phyloP scores from a whole-genome alignment of 2,888 invertebrate species.

The Syrphus vitripennis region DNA sequence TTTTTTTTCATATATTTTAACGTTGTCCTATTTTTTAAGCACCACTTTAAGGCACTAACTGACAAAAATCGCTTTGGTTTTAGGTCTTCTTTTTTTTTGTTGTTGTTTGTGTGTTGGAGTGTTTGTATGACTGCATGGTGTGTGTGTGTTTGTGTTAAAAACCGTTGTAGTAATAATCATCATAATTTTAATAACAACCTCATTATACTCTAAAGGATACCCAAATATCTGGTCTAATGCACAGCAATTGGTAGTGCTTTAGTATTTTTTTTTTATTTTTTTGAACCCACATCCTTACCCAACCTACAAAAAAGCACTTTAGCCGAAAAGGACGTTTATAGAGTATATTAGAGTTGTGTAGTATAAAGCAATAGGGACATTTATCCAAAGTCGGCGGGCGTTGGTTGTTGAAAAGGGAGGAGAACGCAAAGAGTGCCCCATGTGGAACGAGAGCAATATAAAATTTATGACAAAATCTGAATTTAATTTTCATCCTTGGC shows the following conservation, averaged over 20 bases:
- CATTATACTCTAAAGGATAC: constrained; percentile 30
- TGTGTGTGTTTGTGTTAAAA: not conserved
- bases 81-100: not conserved
- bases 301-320: constrained; percentile 7
- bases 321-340: constrained; percentile 3
- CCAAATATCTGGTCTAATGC: constrained; percentile 44
- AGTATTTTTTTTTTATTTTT: no score
- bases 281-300: constrained; percentile 11
- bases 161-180: constrained; percentile 48
- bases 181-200: constrained; percentile 51
- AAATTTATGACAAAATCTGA: constrained; percentile 69
- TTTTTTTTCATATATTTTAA: not conserved
- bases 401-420: not conserved
- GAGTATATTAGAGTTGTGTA: not conserved
- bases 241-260: constrained; percentile 40
- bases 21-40: not conserved
- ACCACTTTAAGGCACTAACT: constrained; percentile 3
- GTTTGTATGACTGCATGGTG: no score
- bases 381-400: not conserved
- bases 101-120: not conserved
- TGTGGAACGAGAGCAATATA: constrained; percentile 52
- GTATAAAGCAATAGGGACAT: constrained; percentile 5
- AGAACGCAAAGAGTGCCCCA: not conserved
- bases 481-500: constrained; percentile 65
- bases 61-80: not conserved